Evolutionary conservation across 2,113 vertebrate species (phyloP).

Genomic region (Anarhynchus alexandrinus): DNA sequence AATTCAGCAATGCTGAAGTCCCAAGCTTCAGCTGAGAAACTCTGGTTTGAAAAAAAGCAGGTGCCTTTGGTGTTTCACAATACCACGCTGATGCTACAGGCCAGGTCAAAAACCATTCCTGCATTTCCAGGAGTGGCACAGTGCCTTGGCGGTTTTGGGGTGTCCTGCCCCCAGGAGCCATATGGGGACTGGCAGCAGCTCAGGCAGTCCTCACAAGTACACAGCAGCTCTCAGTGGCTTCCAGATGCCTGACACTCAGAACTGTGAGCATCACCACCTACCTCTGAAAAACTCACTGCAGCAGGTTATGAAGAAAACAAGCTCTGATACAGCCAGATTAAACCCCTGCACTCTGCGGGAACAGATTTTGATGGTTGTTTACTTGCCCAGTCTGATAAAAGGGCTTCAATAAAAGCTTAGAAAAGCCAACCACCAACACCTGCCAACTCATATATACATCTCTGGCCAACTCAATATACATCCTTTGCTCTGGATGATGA

Average conservation of each 20-base stretch:
- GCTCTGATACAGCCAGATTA: neutral
- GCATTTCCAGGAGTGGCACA: neutral
- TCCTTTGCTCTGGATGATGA: neutral
- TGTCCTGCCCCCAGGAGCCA: neutral
- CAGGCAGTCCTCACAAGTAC: neutral
- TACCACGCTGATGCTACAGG: fast-evolving
- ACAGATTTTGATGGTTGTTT: neutral
- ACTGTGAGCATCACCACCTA: neutral
- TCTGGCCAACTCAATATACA: fast-evolving
- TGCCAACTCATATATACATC: neutral
- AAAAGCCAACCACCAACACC: neutral
- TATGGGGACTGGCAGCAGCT: neutral
- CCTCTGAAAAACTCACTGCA: neutral
- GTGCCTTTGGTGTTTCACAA: neutral
- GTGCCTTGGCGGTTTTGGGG: neutral
- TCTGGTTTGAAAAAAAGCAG: neutral
- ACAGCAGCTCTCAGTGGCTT: neutral
- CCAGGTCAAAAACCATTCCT: neutral
- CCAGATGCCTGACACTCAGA: neutral
- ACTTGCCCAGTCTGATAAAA: neutral
- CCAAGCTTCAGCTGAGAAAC: neutral
- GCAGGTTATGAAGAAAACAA: neutral
- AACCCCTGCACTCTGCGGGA: neutral
- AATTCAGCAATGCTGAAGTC: neutral
- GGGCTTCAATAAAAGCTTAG: neutral